Evolutionary conservation across 2,113 vertebrate species (phyloP), one percentile per base, ranked within the genome.

Genomic region (Chinchilla lanigera): DNA sequence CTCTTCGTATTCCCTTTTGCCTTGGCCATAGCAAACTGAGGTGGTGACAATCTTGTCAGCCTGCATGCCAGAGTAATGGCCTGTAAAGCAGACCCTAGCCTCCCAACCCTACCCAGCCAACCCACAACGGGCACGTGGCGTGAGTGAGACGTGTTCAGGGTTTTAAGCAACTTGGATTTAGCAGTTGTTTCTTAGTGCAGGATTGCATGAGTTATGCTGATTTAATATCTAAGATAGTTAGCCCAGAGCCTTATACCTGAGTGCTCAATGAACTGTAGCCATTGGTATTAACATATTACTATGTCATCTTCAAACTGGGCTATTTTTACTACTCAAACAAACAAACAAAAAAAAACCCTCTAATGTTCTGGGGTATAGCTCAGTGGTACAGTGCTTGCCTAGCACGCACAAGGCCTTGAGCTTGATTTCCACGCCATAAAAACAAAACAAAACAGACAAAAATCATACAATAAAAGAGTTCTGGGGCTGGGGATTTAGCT

Each of bases 261-360:
- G 11, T 44, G 26, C 22, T 95, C 41, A 61, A 63, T 63, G 63
- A 93, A 89, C 7, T 28, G 58, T 33, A 50, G 28, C 63, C 73
- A 65, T 35, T 61, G 63, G 65, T 89, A 85, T 58, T 91, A 93
- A 85, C 13, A 60, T 87, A 84, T 38, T 52, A 92, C 20, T 77
- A 85, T 82, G 93, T 86, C 81, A 69, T 69, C 47, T 94, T 95
- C 58, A 69, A 13, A 50, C 50, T 69, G 35, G 8, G 24, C n/a
- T 94, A 67, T 41, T 87, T 60, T 63, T 56, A 65, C 33, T 67
- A 61, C 20, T 88, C 5, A 84, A 84, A 95, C n/a, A n/a, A n/a
- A n/a, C n/a, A 97, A 86, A 80, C 30, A 93, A 82, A 47, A 28
- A 47, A 8, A 26, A 61, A 61, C 5, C 47, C 47, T 35, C 24